These are phyloP conservation scores for Dynastes maya DNA, from an alignment of 2,888 invertebrate species.

Conservation along the genomic window DNA sequence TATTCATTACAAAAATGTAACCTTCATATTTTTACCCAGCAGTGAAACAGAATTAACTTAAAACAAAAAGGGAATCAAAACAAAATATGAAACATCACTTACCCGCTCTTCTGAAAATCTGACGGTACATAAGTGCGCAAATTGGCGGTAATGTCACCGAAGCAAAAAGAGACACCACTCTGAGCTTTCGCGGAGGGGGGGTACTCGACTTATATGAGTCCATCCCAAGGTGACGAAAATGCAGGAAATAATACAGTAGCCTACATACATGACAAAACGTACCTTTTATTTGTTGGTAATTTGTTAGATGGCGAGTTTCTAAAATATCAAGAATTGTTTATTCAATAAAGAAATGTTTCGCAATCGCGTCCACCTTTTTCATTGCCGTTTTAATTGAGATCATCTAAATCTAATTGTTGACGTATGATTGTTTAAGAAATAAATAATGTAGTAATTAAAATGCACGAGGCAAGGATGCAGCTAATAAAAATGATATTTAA, in stretches of 20 bases:
- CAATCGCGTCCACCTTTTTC: slow-evolving; percentile 25
- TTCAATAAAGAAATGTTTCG: slow-evolving; percentile 13
- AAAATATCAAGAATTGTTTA: slow-evolving; percentile 15
- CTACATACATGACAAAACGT: slow-evolving; percentile 10
- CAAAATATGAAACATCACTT: slow-evolving; percentile 33
- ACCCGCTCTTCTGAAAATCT: slow-evolving; percentile 44
- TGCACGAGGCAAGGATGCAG: no score
- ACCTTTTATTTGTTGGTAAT: slow-evolving; percentile 17
- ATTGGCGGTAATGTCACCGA: slow-evolving; percentile 10
- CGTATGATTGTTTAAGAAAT: background rate
- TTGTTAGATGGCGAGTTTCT: slow-evolving; percentile 12
- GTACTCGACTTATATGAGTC: slow-evolving; percentile 36
- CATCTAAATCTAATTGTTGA: background rate
- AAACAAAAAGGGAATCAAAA: background rate
- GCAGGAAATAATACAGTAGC: slow-evolving; percentile 6
- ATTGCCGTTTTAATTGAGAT: slow-evolving; percentile 31
- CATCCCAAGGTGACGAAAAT: slow-evolving; percentile 34
- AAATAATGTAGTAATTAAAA: no score
- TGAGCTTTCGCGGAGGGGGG: slow-evolving; percentile 24
- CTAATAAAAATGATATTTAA: no score
- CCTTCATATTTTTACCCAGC: background rate
- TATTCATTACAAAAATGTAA: no score
- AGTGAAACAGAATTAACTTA: background rate
- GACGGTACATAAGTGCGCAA: slow-evolving; percentile 36
- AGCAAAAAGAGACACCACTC: slow-evolving; percentile 35